These are phyloP conservation scores for Nymphalis urticae DNA, from an alignment of 2,888 invertebrate species.

Conservation along the genomic window DNA sequence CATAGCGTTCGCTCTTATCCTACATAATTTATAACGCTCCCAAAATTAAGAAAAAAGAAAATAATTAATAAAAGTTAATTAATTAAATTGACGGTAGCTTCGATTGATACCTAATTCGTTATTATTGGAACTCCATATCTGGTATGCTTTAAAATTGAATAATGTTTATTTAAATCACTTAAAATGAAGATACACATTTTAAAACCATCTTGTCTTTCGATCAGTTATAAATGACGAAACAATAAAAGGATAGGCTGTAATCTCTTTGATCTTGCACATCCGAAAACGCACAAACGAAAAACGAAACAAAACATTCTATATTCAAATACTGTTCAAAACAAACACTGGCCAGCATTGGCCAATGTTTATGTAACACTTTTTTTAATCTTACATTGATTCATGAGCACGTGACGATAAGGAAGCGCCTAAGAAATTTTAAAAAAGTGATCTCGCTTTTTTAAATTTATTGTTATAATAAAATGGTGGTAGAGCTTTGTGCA, in stretches of 20 bases:
- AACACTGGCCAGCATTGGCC: slow-evolving; percentile 5
- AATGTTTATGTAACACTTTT: slow-evolving; percentile 18
- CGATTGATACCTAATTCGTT: too few species aligned
- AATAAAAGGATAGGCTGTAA: slow-evolving; percentile 14
- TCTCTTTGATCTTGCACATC: slow-evolving; percentile 24
- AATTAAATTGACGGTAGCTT: too few species aligned
- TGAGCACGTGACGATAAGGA: background rate
- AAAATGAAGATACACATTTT: background rate
- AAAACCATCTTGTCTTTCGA: background rate
- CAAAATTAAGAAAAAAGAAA: too few species aligned
- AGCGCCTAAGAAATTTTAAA: background rate
- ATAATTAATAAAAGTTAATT: too few species aligned
- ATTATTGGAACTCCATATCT: too few species aligned
- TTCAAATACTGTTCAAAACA: slow-evolving; percentile 23
- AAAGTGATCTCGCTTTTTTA: background rate
- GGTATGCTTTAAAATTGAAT: background rate
- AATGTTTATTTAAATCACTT: background rate
- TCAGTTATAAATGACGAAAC: slow-evolving; percentile 13
- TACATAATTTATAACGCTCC: too few species aligned
- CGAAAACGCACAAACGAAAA: slow-evolving; percentile 12
- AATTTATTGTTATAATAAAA: too few species aligned
- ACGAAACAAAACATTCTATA: slow-evolving; percentile 16
- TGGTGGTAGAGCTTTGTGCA: too few species aligned
- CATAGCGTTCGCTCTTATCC: too few species aligned
- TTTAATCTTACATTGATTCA: slow-evolving; percentile 1